Evolutionary conservation across 2,113 vertebrate species (phyloP), one percentile per base, ranked within the genome.

Genomic region (Saccopteryx leptura): DNA sequence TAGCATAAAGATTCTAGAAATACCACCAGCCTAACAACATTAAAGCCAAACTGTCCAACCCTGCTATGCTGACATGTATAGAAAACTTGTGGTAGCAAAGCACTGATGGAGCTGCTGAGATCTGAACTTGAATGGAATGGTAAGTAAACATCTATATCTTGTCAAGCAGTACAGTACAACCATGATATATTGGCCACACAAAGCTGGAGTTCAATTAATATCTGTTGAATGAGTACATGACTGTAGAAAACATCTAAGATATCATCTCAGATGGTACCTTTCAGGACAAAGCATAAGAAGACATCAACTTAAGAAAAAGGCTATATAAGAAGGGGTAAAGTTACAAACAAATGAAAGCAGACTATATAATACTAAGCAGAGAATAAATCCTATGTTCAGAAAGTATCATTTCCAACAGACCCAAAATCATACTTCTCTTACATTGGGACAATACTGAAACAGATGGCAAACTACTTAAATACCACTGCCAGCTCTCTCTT

Each of bases 381-480:
- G 28, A 83, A 72, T 46, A 93, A 75, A 52, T 31, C 68, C 3
- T 39, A 87, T 28, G 19, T 52, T 92, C 50, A 92, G 28, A 79
- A 92, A 78, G 33, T 63, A 86, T 69, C 28, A 65, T 68, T 88
- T 88, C 23, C 85, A 88, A 66, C 19, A 74, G 60, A 74, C 19
- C 21, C 39, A 79, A 71, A 91, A 94, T 65, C 54, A n/a, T 65
- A 92, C 50, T 54, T 94, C 24, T 84, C 76, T 88, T 78, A 58
- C 12, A 88, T 7, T 52, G 7, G 7, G n/a, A 88, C 26, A 83
- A 78, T 65, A 78, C 68, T 96, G 63, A 91, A 91, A 54, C 88
- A 83, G 76, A 94, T 17, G 23, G 60, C 82, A 88, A 84, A 66
- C 21, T 79, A 84, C 56, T 93, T 89, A 80, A 79, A 78, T 84